Base-by-base conservation (phyloP, 1,140 invertebrate species). In the Elymnias hypermnestra region DNA sequence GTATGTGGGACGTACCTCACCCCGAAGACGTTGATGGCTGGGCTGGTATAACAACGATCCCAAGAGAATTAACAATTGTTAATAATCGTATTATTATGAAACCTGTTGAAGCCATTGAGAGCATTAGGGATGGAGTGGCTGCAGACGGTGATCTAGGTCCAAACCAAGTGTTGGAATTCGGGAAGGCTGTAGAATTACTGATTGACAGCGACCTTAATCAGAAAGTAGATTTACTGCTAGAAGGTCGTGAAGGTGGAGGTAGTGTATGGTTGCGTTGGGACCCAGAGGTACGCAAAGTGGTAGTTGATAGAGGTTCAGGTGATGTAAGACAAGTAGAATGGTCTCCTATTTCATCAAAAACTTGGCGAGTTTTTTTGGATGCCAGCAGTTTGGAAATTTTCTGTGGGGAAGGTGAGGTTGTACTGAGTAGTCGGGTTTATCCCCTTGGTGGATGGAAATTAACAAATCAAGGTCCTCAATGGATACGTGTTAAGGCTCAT, bases 351-450 rank as follows among this genome's bases (percentile, higher is more conserved):
- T 47, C 43, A 2, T 59, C 61, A 0, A 22, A 28, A 1, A 39
- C 42, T 3, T 83, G 72, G 74, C 63, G 74, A 26, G 49, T 85
- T 1, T 83, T 83, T 48, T 36, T 85, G 14, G 82, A 85, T 36
- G 50, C 77, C 2, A 81, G 79, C 47, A 79, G 77, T 8, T 18
- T 85, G 12, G 82, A 85, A 37, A 38, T 85, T 18, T 85, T 85
- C 50, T 85, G 82, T 41, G 82, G 82, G 1, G 76, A 81, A 44
- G 82, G 79, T n/a, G 82, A 83, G 28, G 79, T 73, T 2, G 82
- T 85, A 0, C 78, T 85, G 37, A 83, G 76, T 22, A 74, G 63
- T 29, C 51, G 82, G 23, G 57, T 77, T 2, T 83, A 65, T 29
- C 67, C 75, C 10, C 59, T 73, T 2, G 76, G 78, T 15, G 63